Evolutionary conservation across 1,140 invertebrate species (phyloP).

Genomic region (Ceratoteleas bidentatus): DNA sequence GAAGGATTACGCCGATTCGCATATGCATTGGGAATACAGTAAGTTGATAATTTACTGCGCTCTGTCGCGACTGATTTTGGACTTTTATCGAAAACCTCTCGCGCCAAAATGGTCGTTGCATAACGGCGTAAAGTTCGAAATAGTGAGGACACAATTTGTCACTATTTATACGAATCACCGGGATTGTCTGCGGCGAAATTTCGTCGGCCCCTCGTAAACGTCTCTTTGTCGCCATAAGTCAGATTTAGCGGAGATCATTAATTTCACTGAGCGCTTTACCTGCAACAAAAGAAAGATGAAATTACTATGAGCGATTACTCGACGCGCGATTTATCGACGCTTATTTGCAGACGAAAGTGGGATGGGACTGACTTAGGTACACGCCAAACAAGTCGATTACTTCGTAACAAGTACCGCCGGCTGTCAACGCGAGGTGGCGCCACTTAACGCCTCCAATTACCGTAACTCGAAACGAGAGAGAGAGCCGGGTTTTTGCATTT

Average conservation of each 20-base stretch:
- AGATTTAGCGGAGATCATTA: slow-evolving; percentile 51
- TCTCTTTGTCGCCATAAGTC: slow-evolving; percentile 46
- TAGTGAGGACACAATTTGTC: slow-evolving; percentile 46
- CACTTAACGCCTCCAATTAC: background rate
- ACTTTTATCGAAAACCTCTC: slow-evolving; percentile 11
- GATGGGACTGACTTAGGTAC: background rate
- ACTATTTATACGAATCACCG: slow-evolving; percentile 52
- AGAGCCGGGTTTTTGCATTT: too few species aligned
- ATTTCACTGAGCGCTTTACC: slow-evolving; percentile 48
- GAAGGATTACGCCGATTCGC: too few species aligned
- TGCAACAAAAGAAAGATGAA: slow-evolving; percentile 52
- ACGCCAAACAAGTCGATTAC: slow-evolving; percentile 3
- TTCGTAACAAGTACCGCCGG: background rate
- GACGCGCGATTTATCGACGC: slow-evolving; percentile 1
- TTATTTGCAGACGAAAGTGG: background rate
- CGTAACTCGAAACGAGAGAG: too few species aligned
- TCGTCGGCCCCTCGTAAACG: slow-evolving; percentile 41
- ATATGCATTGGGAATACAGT: slow-evolving; percentile 4
- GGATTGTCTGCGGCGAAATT: slow-evolving; percentile 35
- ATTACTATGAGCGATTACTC: slow-evolving; percentile 32
- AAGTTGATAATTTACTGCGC: too few species aligned
- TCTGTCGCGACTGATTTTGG: background rate
- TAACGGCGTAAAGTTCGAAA: slow-evolving; percentile 29
- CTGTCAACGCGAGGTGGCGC: background rate
- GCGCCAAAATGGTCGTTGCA: slow-evolving; percentile 3